phyloP scores from a whole-genome alignment of 2,888 invertebrate species.

The Clusia tigrina region DNA sequence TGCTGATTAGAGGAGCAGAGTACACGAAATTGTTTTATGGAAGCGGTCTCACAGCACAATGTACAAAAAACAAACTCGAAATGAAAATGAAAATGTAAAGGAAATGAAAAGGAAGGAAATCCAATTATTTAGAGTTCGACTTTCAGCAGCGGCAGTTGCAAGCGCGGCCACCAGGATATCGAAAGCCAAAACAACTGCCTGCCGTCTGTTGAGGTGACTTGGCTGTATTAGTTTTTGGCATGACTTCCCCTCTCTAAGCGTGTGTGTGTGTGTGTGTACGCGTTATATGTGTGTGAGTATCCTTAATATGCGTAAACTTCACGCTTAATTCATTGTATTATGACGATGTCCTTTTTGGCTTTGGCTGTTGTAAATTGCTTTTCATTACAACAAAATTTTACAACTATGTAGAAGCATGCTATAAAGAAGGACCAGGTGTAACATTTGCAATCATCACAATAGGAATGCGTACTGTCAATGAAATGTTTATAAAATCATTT shows the following conservation, averaged over 20 bases:
- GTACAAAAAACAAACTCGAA: constrained; percentile 11
- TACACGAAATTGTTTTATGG: constrained; percentile 36
- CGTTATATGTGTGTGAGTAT: constrained; percentile 41
- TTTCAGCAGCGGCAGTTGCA: neutral
- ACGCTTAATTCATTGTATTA: constrained; percentile 59
- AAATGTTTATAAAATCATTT: no score
- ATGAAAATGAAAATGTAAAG: neutral
- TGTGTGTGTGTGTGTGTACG: no score
- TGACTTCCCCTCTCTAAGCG: no score
- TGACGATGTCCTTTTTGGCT: constrained; percentile 49
- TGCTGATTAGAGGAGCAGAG: constrained; percentile 43
- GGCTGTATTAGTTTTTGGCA: constrained; percentile 28
- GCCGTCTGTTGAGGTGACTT: constrained; percentile 31
- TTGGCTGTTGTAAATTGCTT: constrained; percentile 47
- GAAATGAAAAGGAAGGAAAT: neutral
- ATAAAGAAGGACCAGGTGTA: constrained; percentile 43
- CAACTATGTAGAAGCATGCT: constrained; percentile 34
- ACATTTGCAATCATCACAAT: constrained; percentile 28
- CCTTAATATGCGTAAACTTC: constrained; percentile 62
- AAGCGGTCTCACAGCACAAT: constrained; percentile 38
- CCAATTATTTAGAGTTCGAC: neutral
- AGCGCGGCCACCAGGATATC: neutral
- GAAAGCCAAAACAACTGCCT: neutral
- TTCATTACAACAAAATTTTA: constrained; percentile 40
- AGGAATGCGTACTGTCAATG: no score